Conservation (phyloP, 2,797 vertebrate genomes). For the Poecilia velifera region DNA sequence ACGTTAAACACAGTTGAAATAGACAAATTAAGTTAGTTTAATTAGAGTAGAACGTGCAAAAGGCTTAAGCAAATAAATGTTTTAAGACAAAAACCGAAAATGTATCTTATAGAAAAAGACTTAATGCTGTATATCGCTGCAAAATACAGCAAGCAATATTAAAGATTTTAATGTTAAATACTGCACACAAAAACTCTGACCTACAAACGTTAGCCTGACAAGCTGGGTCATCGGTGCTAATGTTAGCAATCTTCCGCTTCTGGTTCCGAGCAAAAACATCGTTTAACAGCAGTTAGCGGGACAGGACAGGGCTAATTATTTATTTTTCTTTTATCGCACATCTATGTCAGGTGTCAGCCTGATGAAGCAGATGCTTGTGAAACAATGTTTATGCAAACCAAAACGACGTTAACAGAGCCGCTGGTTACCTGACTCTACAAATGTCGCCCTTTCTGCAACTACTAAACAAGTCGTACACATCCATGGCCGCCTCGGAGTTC, state of each 20-base stretch:
- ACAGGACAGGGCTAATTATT: too few species aligned
- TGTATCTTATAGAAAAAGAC: not conserved
- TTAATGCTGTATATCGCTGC: not conserved
- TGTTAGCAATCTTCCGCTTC: slow-evolving; percentile 28
- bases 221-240: slow-evolving; percentile 30
- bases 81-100: not conserved
- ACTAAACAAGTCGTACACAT: slow-evolving; percentile 91
- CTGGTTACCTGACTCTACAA: slow-evolving; percentile 89
- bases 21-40: too few species aligned
- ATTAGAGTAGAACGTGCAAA: too few species aligned
- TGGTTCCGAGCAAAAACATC: not conserved
- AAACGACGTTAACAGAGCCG: not conserved
- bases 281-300: not conserved
- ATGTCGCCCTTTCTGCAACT: slow-evolving; percentile 96
- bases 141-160: not conserved
- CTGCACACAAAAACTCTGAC: slow-evolving; percentile 15
- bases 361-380: not conserved
- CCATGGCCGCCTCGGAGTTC: slow-evolving; percentile 84
- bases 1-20: too few species aligned
- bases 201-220: slow-evolving; percentile 23
- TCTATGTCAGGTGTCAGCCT: too few species aligned
- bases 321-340: not conserved
- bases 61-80: too few species aligned
- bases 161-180: not conserved
- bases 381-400: not conserved